phyloP scores from a whole-genome alignment of 2,888 invertebrate genomes.

The Bimastos eiseni region DNA sequence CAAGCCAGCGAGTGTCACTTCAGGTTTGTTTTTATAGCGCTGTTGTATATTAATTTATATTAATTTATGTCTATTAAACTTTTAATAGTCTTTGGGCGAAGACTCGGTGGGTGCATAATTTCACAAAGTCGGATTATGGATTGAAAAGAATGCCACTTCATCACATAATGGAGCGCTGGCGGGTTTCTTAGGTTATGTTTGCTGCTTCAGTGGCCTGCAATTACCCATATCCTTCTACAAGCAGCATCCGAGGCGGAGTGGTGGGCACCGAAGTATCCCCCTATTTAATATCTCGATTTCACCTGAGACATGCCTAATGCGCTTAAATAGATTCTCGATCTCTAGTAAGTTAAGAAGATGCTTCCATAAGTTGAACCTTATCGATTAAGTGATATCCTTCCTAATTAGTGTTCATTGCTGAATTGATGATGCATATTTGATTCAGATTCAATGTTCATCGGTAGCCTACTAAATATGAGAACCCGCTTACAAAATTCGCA shows the following conservation, averaged over 20 bases:
- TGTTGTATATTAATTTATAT: neutral
- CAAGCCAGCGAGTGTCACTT: neutral
- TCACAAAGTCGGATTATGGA: neutral
- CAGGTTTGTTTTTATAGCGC: constrained; percentile 13
- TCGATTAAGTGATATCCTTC: neutral
- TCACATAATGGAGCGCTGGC: neutral
- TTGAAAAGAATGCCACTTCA: neutral
- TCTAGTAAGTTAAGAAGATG: neutral
- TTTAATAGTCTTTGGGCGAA: neutral
- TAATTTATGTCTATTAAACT: neutral
- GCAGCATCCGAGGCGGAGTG: neutral
- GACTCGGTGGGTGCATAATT: neutral
- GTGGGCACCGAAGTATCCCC: neutral
- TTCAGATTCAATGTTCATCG: neutral
- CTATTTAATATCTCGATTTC: neutral
- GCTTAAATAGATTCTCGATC: neutral
- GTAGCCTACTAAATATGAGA: neutral
- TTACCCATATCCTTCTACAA: neutral
- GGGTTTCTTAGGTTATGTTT: neutral
- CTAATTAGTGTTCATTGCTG: neutral
- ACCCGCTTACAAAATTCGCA: neutral
- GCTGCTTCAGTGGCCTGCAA: neutral
- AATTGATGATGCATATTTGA: neutral
- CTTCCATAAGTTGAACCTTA: neutral
- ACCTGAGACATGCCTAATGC: neutral